These are phyloP conservation scores for Gymnoscopelus braueri DNA, from an alignment of 2,797 vertebrate genomes.

Conservation along the genomic window DNA sequence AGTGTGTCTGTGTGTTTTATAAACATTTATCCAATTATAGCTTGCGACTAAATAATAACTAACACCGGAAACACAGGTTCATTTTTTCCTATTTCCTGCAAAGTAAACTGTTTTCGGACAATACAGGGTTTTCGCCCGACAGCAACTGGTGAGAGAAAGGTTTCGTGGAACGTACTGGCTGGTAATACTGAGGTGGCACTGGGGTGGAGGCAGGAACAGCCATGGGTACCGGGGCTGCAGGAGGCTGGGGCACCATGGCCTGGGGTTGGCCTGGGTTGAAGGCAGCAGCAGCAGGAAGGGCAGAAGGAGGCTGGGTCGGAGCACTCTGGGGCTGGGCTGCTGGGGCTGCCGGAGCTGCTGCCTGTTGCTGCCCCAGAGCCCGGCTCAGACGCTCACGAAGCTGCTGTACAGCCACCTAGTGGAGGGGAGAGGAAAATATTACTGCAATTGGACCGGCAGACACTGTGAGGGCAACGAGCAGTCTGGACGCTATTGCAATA, in stretches of 20 bases:
- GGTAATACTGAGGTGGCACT: constrained; percentile 76
- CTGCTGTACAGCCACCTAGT: constrained; percentile 84
- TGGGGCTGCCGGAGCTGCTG: constrained; percentile 35
- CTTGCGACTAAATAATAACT: not conserved
- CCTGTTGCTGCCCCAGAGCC: constrained; percentile 84
- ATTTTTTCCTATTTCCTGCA: too few species aligned
- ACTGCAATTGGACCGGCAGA: not conserved
- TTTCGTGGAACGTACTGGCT: constrained; percentile 66
- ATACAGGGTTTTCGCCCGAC: not conserved
- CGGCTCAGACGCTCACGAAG: constrained; percentile 88
- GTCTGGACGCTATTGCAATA: too few species aligned
- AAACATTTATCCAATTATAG: too few species aligned
- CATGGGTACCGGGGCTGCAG: constrained; percentile 34
- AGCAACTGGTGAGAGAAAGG: not conserved
- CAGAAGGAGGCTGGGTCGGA: constrained; percentile 46
- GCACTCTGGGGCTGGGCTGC: constrained; percentile 61
- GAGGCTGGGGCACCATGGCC: constrained; percentile 59
- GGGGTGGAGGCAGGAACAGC: constrained; percentile 43
- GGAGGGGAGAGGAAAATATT: not conserved
- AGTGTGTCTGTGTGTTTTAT: too few species aligned
- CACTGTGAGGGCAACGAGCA: not conserved
- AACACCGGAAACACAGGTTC: too few species aligned
- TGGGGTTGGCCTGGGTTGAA: constrained; percentile 74
- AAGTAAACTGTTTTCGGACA: too few species aligned
- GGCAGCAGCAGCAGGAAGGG: constrained; percentile 52